A percentile compares a stretch with the other conserved stretches of the same genome.
Evolutionary conservation across 2,888 invertebrate genomes (phyloP).

Genomic region (Temnothorax ravouxi): DNA sequence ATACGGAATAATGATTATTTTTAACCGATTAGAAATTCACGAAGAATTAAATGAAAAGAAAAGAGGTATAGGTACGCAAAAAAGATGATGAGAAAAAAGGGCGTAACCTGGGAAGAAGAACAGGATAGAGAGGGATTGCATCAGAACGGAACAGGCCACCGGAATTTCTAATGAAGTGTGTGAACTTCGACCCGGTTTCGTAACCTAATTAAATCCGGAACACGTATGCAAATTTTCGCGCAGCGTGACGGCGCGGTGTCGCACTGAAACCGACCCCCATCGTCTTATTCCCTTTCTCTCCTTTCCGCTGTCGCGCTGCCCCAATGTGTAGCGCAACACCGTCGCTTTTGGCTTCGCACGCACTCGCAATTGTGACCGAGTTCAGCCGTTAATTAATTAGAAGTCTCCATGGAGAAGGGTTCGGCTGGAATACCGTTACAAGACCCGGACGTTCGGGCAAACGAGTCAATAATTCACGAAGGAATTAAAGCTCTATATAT

Average conservation of each 20-base stretch:
- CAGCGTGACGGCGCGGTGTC: constrained; percentile 76
- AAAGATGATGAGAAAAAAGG: constrained; percentile 7
- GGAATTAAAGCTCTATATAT: constrained; percentile 16
- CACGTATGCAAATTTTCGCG: constrained; percentile 83
- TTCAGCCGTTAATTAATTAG: constrained; percentile 75
- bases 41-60: constrained; percentile 14
- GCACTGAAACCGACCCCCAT: constrained; percentile 66
- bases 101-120: constrained; percentile 60
- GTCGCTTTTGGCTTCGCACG: constrained; percentile 61
- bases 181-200: constrained; percentile 83
- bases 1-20: background rate
- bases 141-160: constrained; percentile 73
- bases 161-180: constrained; percentile 85
- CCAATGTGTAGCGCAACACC: constrained; percentile 44
- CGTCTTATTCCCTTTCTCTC: constrained; percentile 53
- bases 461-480: constrained; percentile 32
- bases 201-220: constrained; percentile 84
- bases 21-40: background rate
- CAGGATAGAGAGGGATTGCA: constrained; percentile 50
- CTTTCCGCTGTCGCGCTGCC: constrained; percentile 28
- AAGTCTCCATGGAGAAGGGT: constrained; percentile 50
- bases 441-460: constrained; percentile 43
- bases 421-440: constrained; percentile 52
- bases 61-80: background rate
- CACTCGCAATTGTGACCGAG: constrained; percentile 59